Percentiles rank a stretch among this genome's conserved stretches.
Conservation (phyloP, 1,140 invertebrate genomes). For the Nephotettix cincticeps region DNA sequence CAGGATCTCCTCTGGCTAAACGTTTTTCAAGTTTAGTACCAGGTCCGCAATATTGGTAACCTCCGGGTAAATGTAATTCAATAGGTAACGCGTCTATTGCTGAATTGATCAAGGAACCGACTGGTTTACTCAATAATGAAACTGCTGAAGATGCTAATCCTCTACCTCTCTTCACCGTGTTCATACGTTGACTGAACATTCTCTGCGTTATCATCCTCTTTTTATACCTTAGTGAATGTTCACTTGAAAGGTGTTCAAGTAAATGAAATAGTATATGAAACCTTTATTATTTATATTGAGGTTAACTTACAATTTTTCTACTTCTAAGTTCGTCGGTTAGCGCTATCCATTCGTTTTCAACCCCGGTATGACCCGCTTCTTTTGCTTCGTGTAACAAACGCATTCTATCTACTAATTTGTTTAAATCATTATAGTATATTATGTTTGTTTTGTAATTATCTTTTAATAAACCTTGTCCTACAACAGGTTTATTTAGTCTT, state of each 20-base stretch:
- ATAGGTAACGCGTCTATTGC: slow-evolving; percentile 48
- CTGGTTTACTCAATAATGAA: not conserved
- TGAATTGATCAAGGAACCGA: slow-evolving; percentile 40
- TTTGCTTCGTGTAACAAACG: not conserved
- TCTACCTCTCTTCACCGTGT: not conserved
- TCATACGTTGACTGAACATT: not conserved
- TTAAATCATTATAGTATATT: slow-evolving; percentile 1
- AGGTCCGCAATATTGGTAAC: slow-evolving; percentile 50
- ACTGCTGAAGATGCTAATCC: not conserved
- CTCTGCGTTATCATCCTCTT: not conserved
- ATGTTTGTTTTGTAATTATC: not conserved
- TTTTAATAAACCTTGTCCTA: not conserved
- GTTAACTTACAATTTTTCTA: not conserved
- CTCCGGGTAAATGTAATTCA: slow-evolving; percentile 49
- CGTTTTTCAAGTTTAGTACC: slow-evolving; percentile 50
- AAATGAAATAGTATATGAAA: not conserved
- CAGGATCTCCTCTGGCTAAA: slow-evolving; percentile 46
- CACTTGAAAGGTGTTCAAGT: not conserved
- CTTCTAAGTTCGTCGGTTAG: not conserved
- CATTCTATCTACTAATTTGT: not conserved
- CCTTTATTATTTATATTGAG: not conserved
- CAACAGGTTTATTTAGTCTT: no score
- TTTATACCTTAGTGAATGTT: not conserved
- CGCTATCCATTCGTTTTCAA: not conserved
- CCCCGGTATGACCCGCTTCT: not conserved